A percentile compares a stretch with the other conserved stretches of the same genome.
Conservation (phyloP, 2,797 vertebrate genomes). For the Takifugu rubripes region DNA sequence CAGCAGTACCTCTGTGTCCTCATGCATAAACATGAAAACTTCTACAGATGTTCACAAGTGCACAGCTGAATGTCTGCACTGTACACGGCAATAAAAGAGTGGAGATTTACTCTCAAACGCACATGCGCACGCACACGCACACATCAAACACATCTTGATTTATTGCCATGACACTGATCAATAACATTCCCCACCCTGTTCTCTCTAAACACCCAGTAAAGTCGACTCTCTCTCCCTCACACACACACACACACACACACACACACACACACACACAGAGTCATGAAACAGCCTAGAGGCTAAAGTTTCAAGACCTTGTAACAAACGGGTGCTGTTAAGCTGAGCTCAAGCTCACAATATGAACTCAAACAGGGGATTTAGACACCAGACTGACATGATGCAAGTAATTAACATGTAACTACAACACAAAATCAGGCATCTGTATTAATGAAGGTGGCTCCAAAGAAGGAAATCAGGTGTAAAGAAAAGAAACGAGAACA, state of each 20-base stretch:
- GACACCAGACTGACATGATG: too few relatives aligned
- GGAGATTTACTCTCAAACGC: conserved; percentile 7
- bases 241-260: neutral
- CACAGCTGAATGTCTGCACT: conserved; percentile 11
- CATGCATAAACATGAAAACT: conserved; percentile 14
- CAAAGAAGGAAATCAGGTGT: too few relatives aligned
- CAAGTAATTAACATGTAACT: too few relatives aligned
- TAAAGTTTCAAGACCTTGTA: conserved; percentile 12
- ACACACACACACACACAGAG: conserved; percentile 13
- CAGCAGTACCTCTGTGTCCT: conserved; percentile 17
- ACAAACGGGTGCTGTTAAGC: conserved; percentile 10
- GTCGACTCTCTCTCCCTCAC: neutral
- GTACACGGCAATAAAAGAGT: conserved; percentile 13
- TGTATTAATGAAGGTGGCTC: too few relatives aligned
- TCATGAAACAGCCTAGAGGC: neutral
- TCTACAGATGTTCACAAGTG: neutral
- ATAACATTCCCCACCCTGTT: conserved; percentile 53
- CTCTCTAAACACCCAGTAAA: conserved; percentile 21
- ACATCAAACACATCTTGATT: conserved; percentile 33
- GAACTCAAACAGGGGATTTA: too few relatives aligned
- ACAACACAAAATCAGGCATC: too few relatives aligned
- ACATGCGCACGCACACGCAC: conserved; percentile 9
- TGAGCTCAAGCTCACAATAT: too few relatives aligned
- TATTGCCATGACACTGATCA: conserved; percentile 50
- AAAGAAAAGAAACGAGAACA: too few relatives aligned